These are phyloP conservation scores for Cinclus mexicanus DNA, from an alignment of 2,113 vertebrate species.

Conservation along the genomic window DNA sequence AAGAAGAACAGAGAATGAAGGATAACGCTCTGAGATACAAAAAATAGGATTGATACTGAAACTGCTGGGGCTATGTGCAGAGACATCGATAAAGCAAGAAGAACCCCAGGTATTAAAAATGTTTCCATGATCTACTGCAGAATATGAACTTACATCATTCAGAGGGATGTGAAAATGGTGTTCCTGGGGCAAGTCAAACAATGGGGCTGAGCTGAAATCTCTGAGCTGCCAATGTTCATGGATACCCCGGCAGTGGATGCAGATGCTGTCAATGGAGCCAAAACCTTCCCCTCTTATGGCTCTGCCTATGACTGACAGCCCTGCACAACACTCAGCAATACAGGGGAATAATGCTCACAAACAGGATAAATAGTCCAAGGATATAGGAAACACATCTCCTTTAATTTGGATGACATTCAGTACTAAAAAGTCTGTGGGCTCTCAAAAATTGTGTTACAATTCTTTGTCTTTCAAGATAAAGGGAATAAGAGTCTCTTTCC, in stretches of 20 bases:
- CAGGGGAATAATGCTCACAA: not conserved
- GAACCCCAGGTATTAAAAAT: not conserved
- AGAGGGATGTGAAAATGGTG: not conserved
- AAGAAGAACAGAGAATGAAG: slow-evolving; percentile 54
- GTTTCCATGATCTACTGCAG: not conserved
- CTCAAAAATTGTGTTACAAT: not conserved
- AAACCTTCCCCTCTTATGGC: not conserved
- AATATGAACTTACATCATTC: not conserved
- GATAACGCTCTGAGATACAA: slow-evolving; percentile 39
- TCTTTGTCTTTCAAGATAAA: not conserved
- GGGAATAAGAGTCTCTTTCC: not conserved
- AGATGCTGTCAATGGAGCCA: not conserved
- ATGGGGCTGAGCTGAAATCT: not conserved
- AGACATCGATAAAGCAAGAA: not conserved
- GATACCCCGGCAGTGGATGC: not conserved
- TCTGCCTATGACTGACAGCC: not conserved
- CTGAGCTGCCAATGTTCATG: not conserved
- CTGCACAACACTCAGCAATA: not conserved
- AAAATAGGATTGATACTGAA: slow-evolving; percentile 39
- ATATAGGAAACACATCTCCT: not conserved
- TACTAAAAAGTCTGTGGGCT: not conserved
- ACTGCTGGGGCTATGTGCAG: not conserved
- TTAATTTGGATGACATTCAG: not conserved
- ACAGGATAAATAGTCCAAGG: not conserved
- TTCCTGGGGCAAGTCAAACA: not conserved